phyloP scores from a whole-genome alignment of 2,113 vertebrate genomes.

The Embiotoca jacksoni region DNA sequence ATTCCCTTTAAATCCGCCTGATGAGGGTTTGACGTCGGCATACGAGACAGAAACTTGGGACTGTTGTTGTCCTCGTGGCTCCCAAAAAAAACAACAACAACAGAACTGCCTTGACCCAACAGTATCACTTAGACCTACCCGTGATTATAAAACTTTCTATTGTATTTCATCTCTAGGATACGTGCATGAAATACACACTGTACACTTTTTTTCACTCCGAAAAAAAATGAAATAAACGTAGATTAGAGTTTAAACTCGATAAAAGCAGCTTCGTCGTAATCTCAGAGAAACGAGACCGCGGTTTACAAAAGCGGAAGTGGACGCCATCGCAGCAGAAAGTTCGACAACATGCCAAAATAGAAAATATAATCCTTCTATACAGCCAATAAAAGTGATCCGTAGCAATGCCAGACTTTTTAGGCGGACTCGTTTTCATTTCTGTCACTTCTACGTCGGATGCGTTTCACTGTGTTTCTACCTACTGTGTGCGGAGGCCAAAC shows the following conservation, averaged over 20 bases:
- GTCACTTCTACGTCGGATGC: constrained; percentile 47
- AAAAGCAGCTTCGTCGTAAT: constrained; percentile 60
- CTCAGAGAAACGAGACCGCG: constrained; percentile 36
- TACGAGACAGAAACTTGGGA: too few relatives aligned
- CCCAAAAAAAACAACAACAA: constrained; percentile 18
- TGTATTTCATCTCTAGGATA: constrained; percentile 64
- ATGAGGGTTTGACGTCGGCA: constrained; percentile 18
- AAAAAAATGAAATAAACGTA: constrained; percentile 1
- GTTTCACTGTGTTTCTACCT: constrained; percentile 69
- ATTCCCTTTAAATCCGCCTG: constrained; percentile 69
- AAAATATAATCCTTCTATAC: constrained; percentile 44
- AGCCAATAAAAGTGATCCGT: constrained; percentile 60
- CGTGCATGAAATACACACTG: constrained; percentile 64
- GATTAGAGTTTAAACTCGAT: constrained; percentile 39
- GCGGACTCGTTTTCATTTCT: constrained; percentile 32
- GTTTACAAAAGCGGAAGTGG: constrained; percentile 50
- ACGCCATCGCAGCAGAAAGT: constrained; percentile 36
- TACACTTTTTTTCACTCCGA: constrained; percentile 50
- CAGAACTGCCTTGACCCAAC: constrained; percentile 26
- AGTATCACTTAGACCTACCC: constrained; percentile 37
- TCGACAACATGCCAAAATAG: constrained; percentile 60
- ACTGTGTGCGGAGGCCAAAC: constrained; percentile 69
- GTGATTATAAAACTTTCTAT: constrained; percentile 38
- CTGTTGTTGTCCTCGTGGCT: constrained; percentile 18
- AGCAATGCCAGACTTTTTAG: constrained; percentile 68